These are phyloP conservation scores for Indicator indicator DNA, from an alignment of 2,113 vertebrate genomes.

Conservation along the genomic window DNA sequence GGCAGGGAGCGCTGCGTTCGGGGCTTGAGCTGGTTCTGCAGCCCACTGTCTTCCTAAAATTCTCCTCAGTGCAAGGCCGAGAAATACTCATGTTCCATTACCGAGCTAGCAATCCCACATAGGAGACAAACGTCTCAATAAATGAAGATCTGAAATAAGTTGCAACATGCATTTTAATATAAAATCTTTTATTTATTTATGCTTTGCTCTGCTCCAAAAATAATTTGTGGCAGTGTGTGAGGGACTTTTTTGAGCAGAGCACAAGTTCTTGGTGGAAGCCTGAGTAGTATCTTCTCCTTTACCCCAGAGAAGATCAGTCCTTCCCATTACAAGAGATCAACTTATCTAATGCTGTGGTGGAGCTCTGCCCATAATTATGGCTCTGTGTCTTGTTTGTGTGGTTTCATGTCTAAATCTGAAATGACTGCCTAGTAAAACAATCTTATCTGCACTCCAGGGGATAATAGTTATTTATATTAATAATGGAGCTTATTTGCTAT, in stretches of 20 bases:
- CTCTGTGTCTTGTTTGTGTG: neutral
- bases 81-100: accelerated
- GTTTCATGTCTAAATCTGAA: conserved; percentile 28
- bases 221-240: neutral
- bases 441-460: conserved; percentile 30
- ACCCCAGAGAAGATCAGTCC: neutral
- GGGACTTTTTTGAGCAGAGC: neutral
- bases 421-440: conserved; percentile 30
- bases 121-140: neutral
- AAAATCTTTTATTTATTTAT: neutral
- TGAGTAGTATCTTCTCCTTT: neutral
- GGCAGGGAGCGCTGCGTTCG: neutral
- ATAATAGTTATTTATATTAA: conserved; percentile 42
- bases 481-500: conserved; percentile 21
- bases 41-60: no score
- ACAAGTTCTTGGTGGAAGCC: neutral
- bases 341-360: neutral
- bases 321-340: neutral
- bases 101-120: accelerated
- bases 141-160: neutral
- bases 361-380: conserved; percentile 11
- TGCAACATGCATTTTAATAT: neutral
- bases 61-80: neutral
- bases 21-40: accelerated
- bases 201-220: neutral